A percentile compares a stretch with the other conserved stretches of the same genome.
Conservation (phyloP, 2,113 vertebrate genomes). For the Nyctibius bracteatus region DNA sequence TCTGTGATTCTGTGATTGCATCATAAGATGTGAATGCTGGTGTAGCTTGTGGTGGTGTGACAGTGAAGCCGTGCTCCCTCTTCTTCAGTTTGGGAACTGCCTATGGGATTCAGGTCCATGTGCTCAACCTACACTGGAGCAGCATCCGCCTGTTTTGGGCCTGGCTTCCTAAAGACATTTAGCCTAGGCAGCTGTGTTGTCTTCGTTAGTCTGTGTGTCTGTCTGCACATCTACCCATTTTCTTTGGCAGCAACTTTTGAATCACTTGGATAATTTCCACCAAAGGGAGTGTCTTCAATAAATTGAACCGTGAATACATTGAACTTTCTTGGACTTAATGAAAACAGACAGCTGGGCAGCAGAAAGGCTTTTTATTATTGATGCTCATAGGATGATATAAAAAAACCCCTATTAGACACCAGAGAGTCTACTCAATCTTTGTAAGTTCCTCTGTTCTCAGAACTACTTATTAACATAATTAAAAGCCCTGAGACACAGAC, state of each 20-base stretch:
- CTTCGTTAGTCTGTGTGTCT: not conserved
- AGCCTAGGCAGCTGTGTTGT: not conserved
- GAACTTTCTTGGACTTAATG: not conserved
- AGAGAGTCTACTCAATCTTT: not conserved
- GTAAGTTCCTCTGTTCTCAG: not conserved
- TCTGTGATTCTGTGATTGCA: too few relatives aligned
- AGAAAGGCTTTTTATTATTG: not conserved
- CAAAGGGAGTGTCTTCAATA: not conserved
- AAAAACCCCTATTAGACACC: not conserved
- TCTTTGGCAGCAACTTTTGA: not conserved
- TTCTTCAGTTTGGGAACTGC: not conserved
- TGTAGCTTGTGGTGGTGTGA: accelerated
- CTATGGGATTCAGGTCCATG: not conserved
- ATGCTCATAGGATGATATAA: not conserved
- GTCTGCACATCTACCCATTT: not conserved
- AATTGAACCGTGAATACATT: not conserved
- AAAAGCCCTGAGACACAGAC: not conserved
- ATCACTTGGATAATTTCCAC: not conserved
- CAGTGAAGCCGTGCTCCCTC: not conserved
- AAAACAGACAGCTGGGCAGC: not conserved
- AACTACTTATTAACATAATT: not conserved
- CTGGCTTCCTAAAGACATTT: not conserved
- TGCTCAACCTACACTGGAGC: not conserved
- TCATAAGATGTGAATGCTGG: accelerated
- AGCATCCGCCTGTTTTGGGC: not conserved